A percentile compares a stretch with the other conserved stretches of the same genome.
Conservation (phyloP, 1,140 invertebrate species). For the Conus betulinus region DNA sequence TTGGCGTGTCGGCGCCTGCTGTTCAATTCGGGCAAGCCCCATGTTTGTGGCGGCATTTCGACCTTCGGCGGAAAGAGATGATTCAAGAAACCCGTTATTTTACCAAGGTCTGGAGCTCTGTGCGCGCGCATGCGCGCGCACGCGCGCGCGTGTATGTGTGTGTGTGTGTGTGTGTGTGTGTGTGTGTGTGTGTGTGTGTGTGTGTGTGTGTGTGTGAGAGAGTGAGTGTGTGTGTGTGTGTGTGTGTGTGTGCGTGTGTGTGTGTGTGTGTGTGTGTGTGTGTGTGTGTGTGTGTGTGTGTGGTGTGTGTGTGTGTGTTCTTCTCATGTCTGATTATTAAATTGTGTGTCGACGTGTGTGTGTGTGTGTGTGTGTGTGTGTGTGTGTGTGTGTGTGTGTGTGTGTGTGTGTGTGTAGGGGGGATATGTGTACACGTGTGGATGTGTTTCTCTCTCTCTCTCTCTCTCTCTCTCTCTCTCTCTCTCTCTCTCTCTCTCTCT, state of each 20-base stretch:
- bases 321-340: no score
- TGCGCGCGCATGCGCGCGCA: background rate
- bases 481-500: no score
- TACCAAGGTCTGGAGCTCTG: background rate
- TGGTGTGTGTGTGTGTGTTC: no score
- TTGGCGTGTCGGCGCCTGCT: conserved; percentile 28
- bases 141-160: background rate
- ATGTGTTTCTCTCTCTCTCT: no score
- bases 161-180: background rate
- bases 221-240: background rate
- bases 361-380: background rate
- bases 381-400: background rate
- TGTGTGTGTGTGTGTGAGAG: background rate
- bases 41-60: conserved; percentile 40
- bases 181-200: conserved; percentile 9
- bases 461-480: no score
- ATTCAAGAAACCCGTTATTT: conserved; percentile 41
- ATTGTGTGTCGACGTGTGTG: background rate
- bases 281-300: background rate
- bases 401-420: no score
- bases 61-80: conserved; percentile 30
- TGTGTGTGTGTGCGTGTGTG: background rate
- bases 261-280: background rate
- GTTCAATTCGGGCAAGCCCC: conserved; percentile 28
- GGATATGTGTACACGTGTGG: no score